phyloP scores from a whole-genome alignment of 2,113 vertebrate species.

The Oenanthe melanoleuca region DNA sequence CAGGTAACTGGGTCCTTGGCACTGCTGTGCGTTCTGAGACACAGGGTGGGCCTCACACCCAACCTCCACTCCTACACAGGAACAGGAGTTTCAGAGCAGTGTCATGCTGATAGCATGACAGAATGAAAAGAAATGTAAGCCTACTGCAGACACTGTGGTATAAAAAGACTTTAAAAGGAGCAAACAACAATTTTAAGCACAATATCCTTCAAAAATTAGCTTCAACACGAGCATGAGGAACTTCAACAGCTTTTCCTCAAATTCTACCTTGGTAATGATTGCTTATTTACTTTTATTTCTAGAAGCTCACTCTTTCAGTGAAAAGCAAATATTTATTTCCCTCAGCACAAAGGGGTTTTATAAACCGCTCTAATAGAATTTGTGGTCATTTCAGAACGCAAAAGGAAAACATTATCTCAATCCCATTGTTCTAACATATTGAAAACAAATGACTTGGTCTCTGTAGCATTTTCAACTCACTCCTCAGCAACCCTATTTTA shows the following conservation, averaged over 20 bases:
- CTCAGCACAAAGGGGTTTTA: not conserved
- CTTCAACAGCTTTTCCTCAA: not conserved
- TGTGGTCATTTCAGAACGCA: not conserved
- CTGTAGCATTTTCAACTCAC: not conserved
- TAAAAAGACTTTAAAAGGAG: not conserved
- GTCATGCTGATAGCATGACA: not conserved
- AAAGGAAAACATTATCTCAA: not conserved
- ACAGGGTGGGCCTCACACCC: not conserved
- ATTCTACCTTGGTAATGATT: not conserved
- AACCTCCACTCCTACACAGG: not conserved
- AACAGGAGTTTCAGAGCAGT: not conserved
- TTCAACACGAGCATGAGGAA: not conserved
- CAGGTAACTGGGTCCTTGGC: not conserved
- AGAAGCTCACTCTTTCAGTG: not conserved
- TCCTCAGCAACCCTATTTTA: not conserved
- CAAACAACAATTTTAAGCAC: not conserved
- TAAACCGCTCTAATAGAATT: not conserved
- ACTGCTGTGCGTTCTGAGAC: not conserved
- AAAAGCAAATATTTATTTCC: not conserved
- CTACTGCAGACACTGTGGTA: fast-evolving
- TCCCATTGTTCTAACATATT: not conserved
- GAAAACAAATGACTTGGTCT: not conserved
- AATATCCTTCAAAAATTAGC: not conserved
- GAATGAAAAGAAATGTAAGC: not conserved
- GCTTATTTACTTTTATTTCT: not conserved